Percentiles rank a stretch among this genome's conserved stretches.
These are phyloP conservation scores for Stenodera caucasica DNA, from an alignment of 2,888 invertebrate genomes.

Conservation along the genomic window DNA sequence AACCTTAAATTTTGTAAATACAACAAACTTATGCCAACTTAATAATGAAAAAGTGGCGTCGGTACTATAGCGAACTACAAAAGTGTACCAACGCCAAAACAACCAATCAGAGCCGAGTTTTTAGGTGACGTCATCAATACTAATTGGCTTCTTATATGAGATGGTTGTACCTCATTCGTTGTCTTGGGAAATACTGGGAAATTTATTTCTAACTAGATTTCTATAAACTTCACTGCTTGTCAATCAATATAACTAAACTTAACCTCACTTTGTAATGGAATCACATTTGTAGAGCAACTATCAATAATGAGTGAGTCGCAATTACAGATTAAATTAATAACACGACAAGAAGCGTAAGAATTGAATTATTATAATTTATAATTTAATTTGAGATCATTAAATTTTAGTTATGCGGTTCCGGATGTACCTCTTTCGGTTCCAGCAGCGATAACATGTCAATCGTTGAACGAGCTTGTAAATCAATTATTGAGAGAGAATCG, in stretches of 20 bases:
- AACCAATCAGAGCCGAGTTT: too few relatives aligned
- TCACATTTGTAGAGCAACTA: not conserved
- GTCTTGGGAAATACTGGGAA: not conserved
- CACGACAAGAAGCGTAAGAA: slow-evolving; percentile 78
- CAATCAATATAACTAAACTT: not conserved
- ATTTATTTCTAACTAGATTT: not conserved
- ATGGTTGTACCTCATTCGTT: not conserved
- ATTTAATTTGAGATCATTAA: not conserved
- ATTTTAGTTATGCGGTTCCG: slow-evolving; percentile 80
- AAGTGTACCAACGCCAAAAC: not conserved
- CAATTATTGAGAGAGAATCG: slow-evolving; percentile 69
- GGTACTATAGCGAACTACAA: not conserved
- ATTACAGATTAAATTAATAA: slow-evolving; percentile 76
- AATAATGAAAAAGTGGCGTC: not conserved
- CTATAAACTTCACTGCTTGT: not conserved
- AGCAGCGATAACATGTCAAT: slow-evolving; percentile 66
- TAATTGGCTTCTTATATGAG: too few relatives aligned
- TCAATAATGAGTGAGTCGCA: slow-evolving; percentile 58
- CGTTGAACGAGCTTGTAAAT: slow-evolving; percentile 79
- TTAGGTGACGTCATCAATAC: not conserved
- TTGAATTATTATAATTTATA: slow-evolving; percentile 34
- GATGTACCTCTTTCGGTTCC: slow-evolving; percentile 84
- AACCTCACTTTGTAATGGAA: slow-evolving; percentile 2
- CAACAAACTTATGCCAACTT: not conserved
- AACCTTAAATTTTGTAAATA: not conserved